A percentile compares a stretch with the other conserved stretches of the same genome.
These are phyloP conservation scores for Temnopleurus reevesii DNA, from an alignment of 53 echinoderm and acorn worm genomes.

Conservation along the genomic window DNA sequence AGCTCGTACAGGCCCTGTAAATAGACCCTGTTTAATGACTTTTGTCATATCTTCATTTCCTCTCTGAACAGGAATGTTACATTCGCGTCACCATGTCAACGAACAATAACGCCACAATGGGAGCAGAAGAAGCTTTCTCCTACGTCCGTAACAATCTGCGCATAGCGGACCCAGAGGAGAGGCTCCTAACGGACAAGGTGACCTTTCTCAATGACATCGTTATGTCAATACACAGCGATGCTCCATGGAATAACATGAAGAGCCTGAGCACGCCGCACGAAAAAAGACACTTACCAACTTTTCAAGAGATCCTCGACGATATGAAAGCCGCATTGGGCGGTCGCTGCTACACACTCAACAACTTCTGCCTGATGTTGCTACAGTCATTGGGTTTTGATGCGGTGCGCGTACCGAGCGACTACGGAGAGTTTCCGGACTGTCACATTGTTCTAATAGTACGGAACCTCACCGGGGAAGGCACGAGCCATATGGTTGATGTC, in stretches of 20 bases:
- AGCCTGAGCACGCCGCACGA: not conserved
- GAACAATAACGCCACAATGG: not conserved
- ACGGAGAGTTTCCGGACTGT: not conserved
- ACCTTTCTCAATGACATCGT: not conserved
- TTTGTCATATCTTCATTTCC: no score
- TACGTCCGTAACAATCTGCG: not conserved
- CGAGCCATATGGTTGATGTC: slow-evolving; percentile 44
- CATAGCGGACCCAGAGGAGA: not conserved
- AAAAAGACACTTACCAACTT: slow-evolving; percentile 6
- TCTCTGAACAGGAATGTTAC: no score
- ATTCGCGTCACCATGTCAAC: not conserved
- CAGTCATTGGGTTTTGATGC: slow-evolving; percentile 34
- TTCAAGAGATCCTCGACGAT: slow-evolving; percentile 34
- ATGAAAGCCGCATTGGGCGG: slow-evolving; percentile 24
- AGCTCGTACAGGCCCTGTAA: no score
- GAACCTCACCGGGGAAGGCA: slow-evolving; percentile 35
- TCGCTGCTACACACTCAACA: slow-evolving; percentile 55
- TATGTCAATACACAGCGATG: not conserved
- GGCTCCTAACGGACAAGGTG: not conserved
- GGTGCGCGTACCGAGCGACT: slow-evolving; percentile 1
- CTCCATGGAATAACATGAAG: slow-evolving; percentile 15
- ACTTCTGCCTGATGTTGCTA: slow-evolving; percentile 41
- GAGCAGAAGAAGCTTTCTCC: slow-evolving; percentile 3
- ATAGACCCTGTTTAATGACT: no score
- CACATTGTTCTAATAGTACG: not conserved